These are phyloP conservation scores for Carcharodon carcharias DNA, from an alignment of 2,797 vertebrate genomes.

Conservation along the genomic window DNA sequence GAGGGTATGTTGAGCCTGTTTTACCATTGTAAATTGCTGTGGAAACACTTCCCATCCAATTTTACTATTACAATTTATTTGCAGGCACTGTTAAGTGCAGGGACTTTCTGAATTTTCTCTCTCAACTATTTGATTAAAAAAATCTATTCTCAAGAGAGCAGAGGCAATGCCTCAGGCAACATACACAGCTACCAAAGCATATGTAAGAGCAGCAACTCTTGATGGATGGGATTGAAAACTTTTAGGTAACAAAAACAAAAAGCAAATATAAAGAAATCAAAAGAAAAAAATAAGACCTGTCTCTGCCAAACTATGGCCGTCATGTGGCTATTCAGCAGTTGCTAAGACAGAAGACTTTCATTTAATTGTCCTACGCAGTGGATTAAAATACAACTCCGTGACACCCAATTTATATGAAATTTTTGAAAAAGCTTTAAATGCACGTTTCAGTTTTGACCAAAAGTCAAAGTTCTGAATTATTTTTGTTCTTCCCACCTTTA, in stretches of 20 bases:
- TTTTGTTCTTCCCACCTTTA: constrained; percentile 69
- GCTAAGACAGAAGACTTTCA: not conserved
- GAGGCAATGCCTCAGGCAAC: not conserved
- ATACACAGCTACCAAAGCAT: not conserved
- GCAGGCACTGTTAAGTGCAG: not conserved
- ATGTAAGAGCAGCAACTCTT: not conserved
- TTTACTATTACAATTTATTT: not conserved
- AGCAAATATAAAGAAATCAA: not conserved
- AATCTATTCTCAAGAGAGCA: not conserved
- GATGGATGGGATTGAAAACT: not conserved
- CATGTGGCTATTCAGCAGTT: not conserved
- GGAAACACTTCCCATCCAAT: no score
- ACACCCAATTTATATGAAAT: no score
- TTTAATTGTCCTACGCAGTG: not conserved
- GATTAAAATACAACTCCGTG: not conserved
- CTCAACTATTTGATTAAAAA: not conserved
- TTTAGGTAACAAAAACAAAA: not conserved
- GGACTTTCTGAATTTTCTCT: not conserved
- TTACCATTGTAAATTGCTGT: not conserved
- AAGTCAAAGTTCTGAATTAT: not conserved
- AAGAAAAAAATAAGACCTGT: not conserved
- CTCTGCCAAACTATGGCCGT: not conserved
- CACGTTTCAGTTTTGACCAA: not conserved
- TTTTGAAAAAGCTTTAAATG: not conserved
- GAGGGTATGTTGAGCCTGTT: not conserved